phyloP scores from a whole-genome alignment of 2,888 invertebrate genomes.

The Augochlorella aurata region DNA sequence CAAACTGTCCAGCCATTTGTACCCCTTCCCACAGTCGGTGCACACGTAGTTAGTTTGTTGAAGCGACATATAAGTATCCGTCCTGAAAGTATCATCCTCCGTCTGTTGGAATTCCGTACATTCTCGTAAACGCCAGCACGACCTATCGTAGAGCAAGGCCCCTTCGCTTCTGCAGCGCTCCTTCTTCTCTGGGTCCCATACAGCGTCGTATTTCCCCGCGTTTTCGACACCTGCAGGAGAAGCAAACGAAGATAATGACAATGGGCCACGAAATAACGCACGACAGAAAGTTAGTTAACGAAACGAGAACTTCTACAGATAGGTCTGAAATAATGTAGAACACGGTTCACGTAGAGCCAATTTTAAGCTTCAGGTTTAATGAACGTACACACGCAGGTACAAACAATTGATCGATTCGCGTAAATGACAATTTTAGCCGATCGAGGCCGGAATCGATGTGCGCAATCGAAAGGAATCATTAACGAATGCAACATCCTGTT shows the following conservation, averaged over 20 bases:
- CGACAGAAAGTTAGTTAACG: background rate
- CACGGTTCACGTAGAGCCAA: background rate
- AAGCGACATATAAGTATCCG: conserved; percentile 23
- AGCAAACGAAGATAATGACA: conserved; percentile 44
- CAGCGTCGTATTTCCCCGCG: conserved; percentile 64
- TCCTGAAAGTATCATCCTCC: conserved; percentile 20
- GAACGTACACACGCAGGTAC: conserved; percentile 19
- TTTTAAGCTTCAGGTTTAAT: conserved; percentile 27
- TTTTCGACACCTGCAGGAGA: conserved; percentile 59
- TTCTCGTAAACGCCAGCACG: conserved; percentile 18
- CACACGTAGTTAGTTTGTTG: conserved; percentile 72
- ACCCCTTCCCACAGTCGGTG: conserved; percentile 78
- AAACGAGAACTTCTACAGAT: background rate
- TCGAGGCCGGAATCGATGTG: background rate
- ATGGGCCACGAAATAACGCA: conserved; percentile 9
- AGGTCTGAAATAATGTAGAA: background rate
- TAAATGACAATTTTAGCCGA: background rate
- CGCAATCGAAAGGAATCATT: background rate
- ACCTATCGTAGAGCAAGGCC: conserved; percentile 18
- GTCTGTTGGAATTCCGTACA: background rate
- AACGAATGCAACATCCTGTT: background rate
- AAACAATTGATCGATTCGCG: conserved; percentile 1
- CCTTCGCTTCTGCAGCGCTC: conserved; percentile 52
- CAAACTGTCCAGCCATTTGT: conserved; percentile 80
- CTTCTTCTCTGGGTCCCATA: conserved; percentile 68